Conservation (phyloP, 2,797 vertebrate genomes). For the Manis crassicaudata region DNA sequence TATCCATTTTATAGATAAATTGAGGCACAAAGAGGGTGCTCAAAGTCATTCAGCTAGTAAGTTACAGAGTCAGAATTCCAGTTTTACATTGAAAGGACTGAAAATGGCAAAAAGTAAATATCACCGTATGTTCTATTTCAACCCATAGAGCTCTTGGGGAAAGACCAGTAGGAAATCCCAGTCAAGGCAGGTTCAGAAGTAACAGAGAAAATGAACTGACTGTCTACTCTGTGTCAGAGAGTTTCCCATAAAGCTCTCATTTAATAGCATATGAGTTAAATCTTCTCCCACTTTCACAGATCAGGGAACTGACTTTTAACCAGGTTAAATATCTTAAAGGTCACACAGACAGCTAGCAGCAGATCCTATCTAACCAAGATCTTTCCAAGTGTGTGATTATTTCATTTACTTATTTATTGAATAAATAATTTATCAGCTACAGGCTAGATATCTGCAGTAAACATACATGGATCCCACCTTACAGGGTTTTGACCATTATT, state of each 20-base stretch:
- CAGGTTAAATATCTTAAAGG: background rate
- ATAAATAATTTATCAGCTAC: background rate
- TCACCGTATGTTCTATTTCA: constrained; percentile 9
- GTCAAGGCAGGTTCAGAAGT: background rate
- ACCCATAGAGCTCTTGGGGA: background rate
- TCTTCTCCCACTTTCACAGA: background rate
- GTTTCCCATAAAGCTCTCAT: background rate
- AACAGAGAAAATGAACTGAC: background rate
- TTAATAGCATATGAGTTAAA: constrained; percentile 32
- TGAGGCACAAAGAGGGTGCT: background rate
- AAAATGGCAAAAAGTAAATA: constrained; percentile 49
- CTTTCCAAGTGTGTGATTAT: background rate
- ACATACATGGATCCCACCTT: background rate
- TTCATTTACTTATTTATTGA: background rate
- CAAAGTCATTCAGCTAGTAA: constrained; percentile 20
- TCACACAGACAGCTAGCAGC: background rate
- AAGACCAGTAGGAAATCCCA: constrained; percentile 4
- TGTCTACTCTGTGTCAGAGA: background rate
- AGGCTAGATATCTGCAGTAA: background rate
- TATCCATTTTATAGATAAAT: background rate
- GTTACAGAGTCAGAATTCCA: constrained; percentile 10
- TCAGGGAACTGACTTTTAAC: background rate
- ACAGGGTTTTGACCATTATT: background rate
- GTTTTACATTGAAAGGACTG: background rate
- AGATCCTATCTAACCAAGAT: background rate